A percentile compares a stretch with the other conserved stretches of the same genome.
Evolutionary conservation across 30 jellyfish, hydroid and myxozoan species (phyloP).

Genomic region (Aurelia sp.): DNA sequence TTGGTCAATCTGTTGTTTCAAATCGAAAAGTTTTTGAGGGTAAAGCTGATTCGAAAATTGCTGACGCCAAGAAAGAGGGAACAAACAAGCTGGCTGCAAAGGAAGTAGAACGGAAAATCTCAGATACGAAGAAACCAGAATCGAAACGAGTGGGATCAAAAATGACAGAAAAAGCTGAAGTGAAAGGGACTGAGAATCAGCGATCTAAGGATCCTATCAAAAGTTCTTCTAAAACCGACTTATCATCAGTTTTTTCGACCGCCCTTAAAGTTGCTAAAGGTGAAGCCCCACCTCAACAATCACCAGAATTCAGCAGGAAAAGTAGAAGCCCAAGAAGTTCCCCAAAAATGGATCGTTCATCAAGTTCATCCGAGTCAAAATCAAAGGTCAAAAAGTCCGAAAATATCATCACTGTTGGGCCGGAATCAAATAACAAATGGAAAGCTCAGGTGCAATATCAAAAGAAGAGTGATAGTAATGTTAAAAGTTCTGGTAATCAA

Average conservation of each 20-base stretch:
- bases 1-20: slow-evolving; percentile 30
- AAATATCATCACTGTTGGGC: slow-evolving; percentile 15
- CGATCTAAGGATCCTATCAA: slow-evolving; percentile 1
- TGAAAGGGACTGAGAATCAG: neutral
- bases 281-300: slow-evolving; percentile 39
- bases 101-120: neutral
- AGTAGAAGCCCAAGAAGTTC: slow-evolving; percentile 49
- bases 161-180: slow-evolving; percentile 2
- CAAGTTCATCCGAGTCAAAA: slow-evolving; percentile 17
- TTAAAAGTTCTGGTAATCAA: neutral
- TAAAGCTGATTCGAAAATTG: neutral
- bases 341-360: slow-evolving; percentile 40
- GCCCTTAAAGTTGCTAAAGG: slow-evolving; percentile 64
- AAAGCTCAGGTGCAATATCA: slow-evolving; percentile 14
- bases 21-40: slow-evolving; percentile 40
- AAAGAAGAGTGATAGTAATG: neutral
- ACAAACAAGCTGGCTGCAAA: neutral
- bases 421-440: slow-evolving; percentile 1
- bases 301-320: slow-evolving; percentile 34
- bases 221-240: slow-evolving; percentile 22
- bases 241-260: slow-evolving; percentile 12
- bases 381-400: slow-evolving; percentile 23
- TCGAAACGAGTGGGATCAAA: neutral
- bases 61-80: slow-evolving; percentile 1
- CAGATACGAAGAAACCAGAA: neutral